A percentile compares a stretch with the other conserved stretches of the same genome.
These are phyloP conservation scores for Lysandra coridon DNA, from an alignment of 2,888 invertebrate genomes.

Conservation along the genomic window DNA sequence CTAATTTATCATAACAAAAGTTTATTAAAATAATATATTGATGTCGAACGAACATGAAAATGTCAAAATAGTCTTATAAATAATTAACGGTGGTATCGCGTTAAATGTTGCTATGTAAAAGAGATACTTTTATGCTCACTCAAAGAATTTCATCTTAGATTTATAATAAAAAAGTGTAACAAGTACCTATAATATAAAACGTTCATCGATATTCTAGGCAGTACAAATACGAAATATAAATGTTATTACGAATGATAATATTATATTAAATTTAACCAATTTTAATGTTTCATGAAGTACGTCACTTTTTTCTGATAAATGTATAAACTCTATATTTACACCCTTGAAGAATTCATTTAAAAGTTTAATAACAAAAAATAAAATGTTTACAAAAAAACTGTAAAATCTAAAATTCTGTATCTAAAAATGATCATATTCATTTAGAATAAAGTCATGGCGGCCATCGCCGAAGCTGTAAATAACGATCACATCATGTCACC, in stretches of 20 bases:
- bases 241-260: background rate
- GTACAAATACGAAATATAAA: background rate
- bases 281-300: background rate
- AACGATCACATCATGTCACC: slow-evolving; percentile 49
- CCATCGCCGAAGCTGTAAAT: slow-evolving; percentile 63
- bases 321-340: background rate
- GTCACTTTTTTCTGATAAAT: background rate
- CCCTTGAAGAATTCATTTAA: background rate
- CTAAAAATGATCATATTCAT: slow-evolving; percentile 27
- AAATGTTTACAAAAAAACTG: slow-evolving; percentile 5
- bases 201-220: background rate
- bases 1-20: slow-evolving; percentile 52
- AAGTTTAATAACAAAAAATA: background rate
- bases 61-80: slow-evolving; percentile 48
- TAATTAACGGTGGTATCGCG: slow-evolving; percentile 55
- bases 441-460: slow-evolving; percentile 41
- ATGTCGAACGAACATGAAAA: slow-evolving; percentile 59
- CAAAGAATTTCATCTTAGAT: slow-evolving; percentile 41
- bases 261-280: background rate
- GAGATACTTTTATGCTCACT: slow-evolving; percentile 58
- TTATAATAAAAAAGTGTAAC: background rate
- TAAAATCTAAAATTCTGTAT: background rate
- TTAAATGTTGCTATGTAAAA: slow-evolving; percentile 50
- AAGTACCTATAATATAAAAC: background rate
- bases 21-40: too few species aligned